Evolutionary conservation across 2,797 vertebrate genomes (phyloP).

Genomic region (Huso huso): DNA sequence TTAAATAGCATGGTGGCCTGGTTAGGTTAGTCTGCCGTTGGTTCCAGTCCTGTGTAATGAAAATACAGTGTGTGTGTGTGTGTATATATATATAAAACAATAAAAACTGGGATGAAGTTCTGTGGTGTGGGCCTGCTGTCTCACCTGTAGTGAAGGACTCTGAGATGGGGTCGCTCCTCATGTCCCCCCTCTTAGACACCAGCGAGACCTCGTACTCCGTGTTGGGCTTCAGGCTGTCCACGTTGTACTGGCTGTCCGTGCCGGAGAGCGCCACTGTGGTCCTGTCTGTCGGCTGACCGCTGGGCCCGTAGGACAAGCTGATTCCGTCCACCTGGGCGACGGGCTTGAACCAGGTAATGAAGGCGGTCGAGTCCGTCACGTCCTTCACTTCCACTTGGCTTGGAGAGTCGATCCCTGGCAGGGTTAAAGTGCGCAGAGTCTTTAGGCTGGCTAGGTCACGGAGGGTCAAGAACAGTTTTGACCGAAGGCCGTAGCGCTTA

Average conservation of each 20-base stretch:
- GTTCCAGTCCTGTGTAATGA: background rate
- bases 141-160: slow-evolving; percentile 85
- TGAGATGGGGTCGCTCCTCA: slow-evolving; percentile 68
- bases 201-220: slow-evolving; percentile 82
- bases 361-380: slow-evolving; percentile 79
- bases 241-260: slow-evolving; percentile 81
- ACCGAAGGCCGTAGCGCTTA: too few relatives aligned
- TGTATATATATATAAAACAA: background rate
- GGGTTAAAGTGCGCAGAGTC: too few relatives aligned
- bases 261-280: slow-evolving; percentile 69
- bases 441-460: too few relatives aligned
- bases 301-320: slow-evolving; percentile 73
- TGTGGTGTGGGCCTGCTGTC: background rate
- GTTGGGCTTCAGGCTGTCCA: slow-evolving; percentile 76
- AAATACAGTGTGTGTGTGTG: background rate
- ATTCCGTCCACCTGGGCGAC: slow-evolving; percentile 77
- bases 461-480: too few relatives aligned
- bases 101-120: background rate
- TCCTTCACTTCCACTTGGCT: slow-evolving; percentile 82
- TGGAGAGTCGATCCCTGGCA: slow-evolving; percentile 80
- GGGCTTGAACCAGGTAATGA: slow-evolving; percentile 88
- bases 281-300: slow-evolving; percentile 58
- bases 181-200: slow-evolving; percentile 63
- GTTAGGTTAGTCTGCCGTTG: too few relatives aligned
- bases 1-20: too few relatives aligned